Evolutionary conservation across 2,113 vertebrate genomes (phyloP).

Genomic region (Trinectes maculatus): DNA sequence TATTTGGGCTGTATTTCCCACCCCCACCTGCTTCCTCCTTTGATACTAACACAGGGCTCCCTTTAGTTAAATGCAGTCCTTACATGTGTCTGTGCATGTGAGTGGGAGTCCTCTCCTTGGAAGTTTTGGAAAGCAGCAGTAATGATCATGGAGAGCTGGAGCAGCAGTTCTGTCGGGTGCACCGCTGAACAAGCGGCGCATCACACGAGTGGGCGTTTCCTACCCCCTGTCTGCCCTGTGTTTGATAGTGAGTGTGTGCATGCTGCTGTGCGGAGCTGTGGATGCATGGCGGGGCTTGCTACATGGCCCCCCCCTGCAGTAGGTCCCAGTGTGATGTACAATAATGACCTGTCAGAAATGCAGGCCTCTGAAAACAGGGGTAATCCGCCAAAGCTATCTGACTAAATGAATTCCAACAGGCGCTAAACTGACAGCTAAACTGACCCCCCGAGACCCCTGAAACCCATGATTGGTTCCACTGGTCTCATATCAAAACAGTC

Average conservation of each 20-base stretch:
- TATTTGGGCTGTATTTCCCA: too few relatives aligned
- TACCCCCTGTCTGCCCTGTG: conserved; percentile 38
- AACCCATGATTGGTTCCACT: conserved; percentile 77
- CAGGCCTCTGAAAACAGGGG: conserved; percentile 80
- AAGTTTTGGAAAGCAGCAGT: conserved; percentile 33
- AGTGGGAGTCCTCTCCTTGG: conserved; percentile 28
- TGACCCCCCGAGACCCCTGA: conserved; percentile 73
- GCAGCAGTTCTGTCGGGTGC: conserved; percentile 33
- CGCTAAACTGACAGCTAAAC: conserved; percentile 66
- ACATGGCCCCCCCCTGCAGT: conserved; percentile 54
- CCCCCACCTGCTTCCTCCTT: conserved; percentile 2
- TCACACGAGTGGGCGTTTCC: conserved; percentile 29
- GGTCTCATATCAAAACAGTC: conserved; percentile 63
- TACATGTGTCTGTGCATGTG: conserved; percentile 10
- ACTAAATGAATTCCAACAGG: conserved; percentile 84
- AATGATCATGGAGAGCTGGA: conserved; percentile 47
- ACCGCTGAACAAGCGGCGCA: conserved; percentile 6
- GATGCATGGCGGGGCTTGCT: conserved; percentile 29
- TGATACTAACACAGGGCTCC: conserved; percentile 32
- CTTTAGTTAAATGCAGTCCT: conserved; percentile 27
- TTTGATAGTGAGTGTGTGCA: conserved; percentile 32
- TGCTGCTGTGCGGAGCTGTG: conserved; percentile 14
- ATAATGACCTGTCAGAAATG: conserved; percentile 90
- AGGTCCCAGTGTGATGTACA: conserved; percentile 80
- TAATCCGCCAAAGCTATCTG: conserved; percentile 83